A percentile compares a stretch with the other conserved stretches of the same genome.
Conservation (phyloP, 1,140 invertebrate species). For the Cherax destructor region DNA sequence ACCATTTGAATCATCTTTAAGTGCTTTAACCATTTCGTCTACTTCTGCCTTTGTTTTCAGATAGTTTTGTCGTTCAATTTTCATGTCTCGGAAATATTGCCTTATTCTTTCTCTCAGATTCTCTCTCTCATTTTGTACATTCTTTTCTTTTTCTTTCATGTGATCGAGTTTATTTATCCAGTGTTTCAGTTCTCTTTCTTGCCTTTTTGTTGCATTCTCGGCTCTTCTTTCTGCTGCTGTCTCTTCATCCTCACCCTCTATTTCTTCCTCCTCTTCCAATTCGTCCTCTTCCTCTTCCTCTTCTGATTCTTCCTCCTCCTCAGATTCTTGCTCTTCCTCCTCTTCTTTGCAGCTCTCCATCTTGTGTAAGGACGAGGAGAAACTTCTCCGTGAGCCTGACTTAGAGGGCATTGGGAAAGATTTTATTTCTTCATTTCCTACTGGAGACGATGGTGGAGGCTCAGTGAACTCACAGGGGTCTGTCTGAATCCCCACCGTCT, state of each 20-base stretch:
- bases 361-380: constrained; percentile 59
- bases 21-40: constrained; percentile 53
- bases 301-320: constrained; percentile 56
- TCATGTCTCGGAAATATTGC: constrained; percentile 64
- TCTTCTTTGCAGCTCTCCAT: constrained; percentile 71
- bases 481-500: constrained; percentile 61
- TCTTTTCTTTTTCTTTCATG: constrained; percentile 64
- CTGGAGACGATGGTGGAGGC: constrained; percentile 39
- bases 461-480: constrained; percentile 55
- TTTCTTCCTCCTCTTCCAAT: constrained; percentile 46
- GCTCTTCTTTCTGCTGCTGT: constrained; percentile 46
- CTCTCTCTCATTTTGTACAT: constrained; percentile 60
- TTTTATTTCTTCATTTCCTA: not conserved
- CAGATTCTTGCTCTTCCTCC: constrained; percentile 48
- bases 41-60: constrained; percentile 67
- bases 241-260: constrained; percentile 44
- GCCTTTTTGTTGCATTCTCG: constrained; percentile 30
- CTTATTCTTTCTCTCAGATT: constrained; percentile 64
- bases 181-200: constrained; percentile 61
- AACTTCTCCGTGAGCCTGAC: constrained; percentile 59
- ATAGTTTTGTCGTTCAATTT: constrained; percentile 55
- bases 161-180: constrained; percentile 64
- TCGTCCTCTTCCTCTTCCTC: constrained; percentile 60
- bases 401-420: constrained; percentile 43
- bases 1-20: constrained; percentile 53